phyloP scores from a whole-genome alignment of 2,888 invertebrate species.

The Aphidius colemani region DNA sequence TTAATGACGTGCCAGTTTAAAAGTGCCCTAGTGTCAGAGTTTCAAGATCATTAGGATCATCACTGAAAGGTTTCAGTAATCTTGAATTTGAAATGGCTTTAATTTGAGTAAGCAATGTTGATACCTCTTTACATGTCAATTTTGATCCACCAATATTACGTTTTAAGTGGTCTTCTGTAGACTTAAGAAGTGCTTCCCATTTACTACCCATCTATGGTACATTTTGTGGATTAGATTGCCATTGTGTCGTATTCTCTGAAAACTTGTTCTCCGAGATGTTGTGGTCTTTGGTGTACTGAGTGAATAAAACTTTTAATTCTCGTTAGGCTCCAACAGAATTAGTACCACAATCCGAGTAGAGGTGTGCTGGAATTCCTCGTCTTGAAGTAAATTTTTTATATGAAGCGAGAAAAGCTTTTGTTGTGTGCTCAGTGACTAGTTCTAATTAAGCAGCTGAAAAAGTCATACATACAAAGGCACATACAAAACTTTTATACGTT shows the following conservation, averaged over 20 bases:
- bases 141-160: constrained; percentile 5
- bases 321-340: constrained; percentile 12
- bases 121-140: constrained; percentile 12
- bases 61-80: constrained; percentile 8
- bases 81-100: constrained; percentile 15
- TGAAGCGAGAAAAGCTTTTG: constrained; percentile 12
- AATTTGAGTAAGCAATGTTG: constrained; percentile 18
- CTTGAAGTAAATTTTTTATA: constrained; percentile 5
- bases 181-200: constrained; percentile 16
- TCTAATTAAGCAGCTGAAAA: constrained; percentile 20
- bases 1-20: background rate
- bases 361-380: background rate
- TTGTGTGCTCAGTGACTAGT: constrained; percentile 9
- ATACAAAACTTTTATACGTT: constrained; percentile 5
- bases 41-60: constrained; percentile 1
- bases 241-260: too few relatives aligned
- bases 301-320: constrained; percentile 19
- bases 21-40: constrained; percentile 10
- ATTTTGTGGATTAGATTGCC: constrained; percentile 13
- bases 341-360: constrained; percentile 17
- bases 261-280: too few relatives aligned
- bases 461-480: constrained; percentile 6
- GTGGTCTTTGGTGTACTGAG: background rate
- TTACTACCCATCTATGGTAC: constrained; percentile 15
- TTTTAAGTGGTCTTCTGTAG: constrained; percentile 11